Conservation (phyloP, 1,140 invertebrate species). For the Drosophila arizonae region DNA sequence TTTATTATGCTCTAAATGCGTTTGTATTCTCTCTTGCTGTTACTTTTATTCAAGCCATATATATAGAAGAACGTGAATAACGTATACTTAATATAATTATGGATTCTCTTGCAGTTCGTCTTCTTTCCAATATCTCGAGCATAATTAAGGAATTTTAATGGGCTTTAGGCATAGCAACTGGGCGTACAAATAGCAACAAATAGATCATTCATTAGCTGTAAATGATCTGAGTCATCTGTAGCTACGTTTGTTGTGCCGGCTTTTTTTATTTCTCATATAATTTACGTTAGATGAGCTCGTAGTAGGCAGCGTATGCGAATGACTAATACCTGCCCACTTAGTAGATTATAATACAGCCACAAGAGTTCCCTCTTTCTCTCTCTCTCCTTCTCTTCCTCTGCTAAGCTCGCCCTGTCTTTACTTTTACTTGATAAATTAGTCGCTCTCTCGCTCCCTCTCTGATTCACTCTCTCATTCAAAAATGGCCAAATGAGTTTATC, state of each 20-base stretch:
- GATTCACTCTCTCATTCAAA: background rate
- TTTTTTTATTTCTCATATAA: background rate
- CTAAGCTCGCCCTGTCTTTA: slow-evolving; percentile 20
- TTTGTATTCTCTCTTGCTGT: background rate
- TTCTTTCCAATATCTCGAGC: background rate
- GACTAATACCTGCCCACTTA: slow-evolving; percentile 49
- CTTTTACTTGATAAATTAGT: background rate
- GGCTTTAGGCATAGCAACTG: background rate
- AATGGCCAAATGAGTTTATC: slow-evolving; percentile 8
- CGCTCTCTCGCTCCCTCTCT: background rate
- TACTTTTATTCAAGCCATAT: background rate
- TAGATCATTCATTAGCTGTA: slow-evolving; percentile 1
- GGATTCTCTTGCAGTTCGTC: background rate
- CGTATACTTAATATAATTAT: slow-evolving; percentile 2
- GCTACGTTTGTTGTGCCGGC: slow-evolving; percentile 11
- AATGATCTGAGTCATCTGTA: slow-evolving; percentile 32
- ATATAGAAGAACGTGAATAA: background rate
- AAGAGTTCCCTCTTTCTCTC: background rate
- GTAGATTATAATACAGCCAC: slow-evolving; percentile 8
- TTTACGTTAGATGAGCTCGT: slow-evolving; percentile 21
- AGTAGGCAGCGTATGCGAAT: slow-evolving; percentile 30
- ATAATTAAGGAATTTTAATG: slow-evolving; percentile 3
- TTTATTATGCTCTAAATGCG: background rate
- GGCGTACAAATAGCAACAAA: background rate
- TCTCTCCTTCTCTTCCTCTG: background rate